Evolutionary conservation across 1,140 invertebrate genomes (phyloP).

Genomic region (Carcinoscorpius rotundicauda): DNA sequence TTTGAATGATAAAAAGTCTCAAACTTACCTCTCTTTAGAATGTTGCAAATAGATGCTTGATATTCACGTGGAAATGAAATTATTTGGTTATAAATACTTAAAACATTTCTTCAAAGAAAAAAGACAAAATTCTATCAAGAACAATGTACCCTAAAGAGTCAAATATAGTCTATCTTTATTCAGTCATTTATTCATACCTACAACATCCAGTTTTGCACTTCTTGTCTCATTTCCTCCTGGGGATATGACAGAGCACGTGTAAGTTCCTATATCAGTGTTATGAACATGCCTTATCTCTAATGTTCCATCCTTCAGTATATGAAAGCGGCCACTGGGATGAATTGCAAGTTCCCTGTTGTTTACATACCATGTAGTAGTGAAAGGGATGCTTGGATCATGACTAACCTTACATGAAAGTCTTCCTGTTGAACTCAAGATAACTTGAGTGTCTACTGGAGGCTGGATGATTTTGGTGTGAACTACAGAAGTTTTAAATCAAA

Average conservation of each 20-base stretch:
- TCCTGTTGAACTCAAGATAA: constrained; percentile 77
- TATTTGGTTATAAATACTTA: too few relatives aligned
- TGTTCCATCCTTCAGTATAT: constrained; percentile 34
- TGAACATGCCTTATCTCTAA: constrained; percentile 36
- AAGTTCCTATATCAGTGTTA: constrained; percentile 39
- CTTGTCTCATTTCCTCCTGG: constrained; percentile 84
- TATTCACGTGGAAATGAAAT: too few relatives aligned
- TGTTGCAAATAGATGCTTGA: too few relatives aligned
- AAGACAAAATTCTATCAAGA: not conserved
- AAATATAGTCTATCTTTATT: too few relatives aligned
- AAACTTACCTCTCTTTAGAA: too few relatives aligned
- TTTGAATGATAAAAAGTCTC: too few relatives aligned
- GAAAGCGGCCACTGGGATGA: constrained; percentile 23
- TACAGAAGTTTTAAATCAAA: not conserved
- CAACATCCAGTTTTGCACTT: constrained; percentile 66
- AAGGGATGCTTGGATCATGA: constrained; percentile 75
- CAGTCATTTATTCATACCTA: constrained; percentile 30
- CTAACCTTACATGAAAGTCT: constrained; percentile 84
- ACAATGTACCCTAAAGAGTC: not conserved
- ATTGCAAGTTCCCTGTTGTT: constrained; percentile 45
- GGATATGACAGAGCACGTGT: constrained; percentile 55
- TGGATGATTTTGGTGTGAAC: constrained; percentile 20
- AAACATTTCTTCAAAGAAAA: constrained; percentile 2
- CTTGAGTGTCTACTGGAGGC: constrained; percentile 33
- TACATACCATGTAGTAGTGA: constrained; percentile 80